Evolutionary conservation across 1,140 invertebrate species (phyloP).

Genomic region (Catajapyx aquilonaris): DNA sequence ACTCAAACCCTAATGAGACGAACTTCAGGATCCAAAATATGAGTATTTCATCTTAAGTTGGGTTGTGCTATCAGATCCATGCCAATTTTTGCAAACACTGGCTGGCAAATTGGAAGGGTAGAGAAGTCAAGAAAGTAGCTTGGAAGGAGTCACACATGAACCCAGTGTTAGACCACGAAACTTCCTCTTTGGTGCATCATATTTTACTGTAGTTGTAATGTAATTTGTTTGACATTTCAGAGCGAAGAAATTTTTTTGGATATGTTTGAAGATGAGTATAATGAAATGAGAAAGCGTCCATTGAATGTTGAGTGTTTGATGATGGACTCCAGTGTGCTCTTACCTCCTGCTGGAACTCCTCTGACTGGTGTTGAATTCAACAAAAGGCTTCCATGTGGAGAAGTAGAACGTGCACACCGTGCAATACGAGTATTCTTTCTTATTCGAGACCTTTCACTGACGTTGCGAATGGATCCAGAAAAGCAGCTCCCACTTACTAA

Average conservation of each 20-base stretch:
- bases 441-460: slow-evolving; percentile 61
- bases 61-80: too few species aligned
- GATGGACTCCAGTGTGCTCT: slow-evolving; percentile 88
- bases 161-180: too few species aligned
- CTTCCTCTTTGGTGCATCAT: too few species aligned
- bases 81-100: too few species aligned
- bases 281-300: slow-evolving; percentile 67
- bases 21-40: too few species aligned
- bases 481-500: slow-evolving; percentile 79
- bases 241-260: slow-evolving; percentile 97
- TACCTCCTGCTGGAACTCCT: slow-evolving; percentile 90
- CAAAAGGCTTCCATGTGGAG: slow-evolving; percentile 85
- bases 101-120: too few species aligned
- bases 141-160: too few species aligned
- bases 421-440: slow-evolving; percentile 90
- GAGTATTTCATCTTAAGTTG: too few species aligned
- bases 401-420: slow-evolving; percentile 77
- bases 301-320: slow-evolving; percentile 82
- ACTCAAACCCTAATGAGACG: too few species aligned
- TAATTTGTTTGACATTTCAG: slow-evolving; percentile 23
- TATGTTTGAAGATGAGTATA: slow-evolving; percentile 96
- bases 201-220: too few species aligned
- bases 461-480: slow-evolving; percentile 60
- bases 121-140: too few species aligned
- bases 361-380: slow-evolving; percentile 90